Base-by-base conservation (phyloP, 64 coral and sea anemone genomes). In the Astreopora myriophthalma region DNA sequence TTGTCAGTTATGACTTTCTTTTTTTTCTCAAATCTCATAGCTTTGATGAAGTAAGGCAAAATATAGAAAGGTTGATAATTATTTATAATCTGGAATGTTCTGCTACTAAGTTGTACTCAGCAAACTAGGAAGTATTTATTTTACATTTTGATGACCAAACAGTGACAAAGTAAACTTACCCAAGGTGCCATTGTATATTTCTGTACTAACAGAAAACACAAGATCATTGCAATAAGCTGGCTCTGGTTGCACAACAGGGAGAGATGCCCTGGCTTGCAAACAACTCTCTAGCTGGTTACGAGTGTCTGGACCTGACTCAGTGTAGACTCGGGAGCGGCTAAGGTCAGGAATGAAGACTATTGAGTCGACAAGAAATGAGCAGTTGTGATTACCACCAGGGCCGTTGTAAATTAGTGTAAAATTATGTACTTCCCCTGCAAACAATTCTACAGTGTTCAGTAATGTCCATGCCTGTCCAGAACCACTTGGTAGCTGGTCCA, bases 111-210 rank as follows among this genome's bases (percentile, higher is more conserved):
- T n/a, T n/a, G n/a, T n/a, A n/a, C n/a, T n/a, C n/a, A n/a, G n/a
- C n/a, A n/a, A n/a, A n/a, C n/a, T n/a, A n/a, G n/a, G n/a, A n/a
- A n/a, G n/a, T n/a, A n/a, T n/a, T n/a, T n/a, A n/a, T n/a, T n/a
- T n/a, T n/a, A n/a, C n/a, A n/a, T n/a, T n/a, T n/a, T n/a, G n/a
- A n/a, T n/a, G n/a, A n/a, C n/a, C n/a, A n/a, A n/a, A n/a, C 3
- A 65, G 20, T 16, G 22, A 34, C 5, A 55, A 5, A 11, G 23
- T 25, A 35, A 32, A 48, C 90, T 96, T 79, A 96, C 95, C 72
- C 11, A 85, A 51, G 14, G 95, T 93, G 20, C 95, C 95, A 83
- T 93, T 96, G 79, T 93, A 93, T 34, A 96, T 77, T 73, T 96
- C 90, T 52, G 95, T 65, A 49, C 86, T 93, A 6, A 79, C 91